Conservation (phyloP, 2,797 vertebrate species). For the Catharus ustulatus region DNA sequence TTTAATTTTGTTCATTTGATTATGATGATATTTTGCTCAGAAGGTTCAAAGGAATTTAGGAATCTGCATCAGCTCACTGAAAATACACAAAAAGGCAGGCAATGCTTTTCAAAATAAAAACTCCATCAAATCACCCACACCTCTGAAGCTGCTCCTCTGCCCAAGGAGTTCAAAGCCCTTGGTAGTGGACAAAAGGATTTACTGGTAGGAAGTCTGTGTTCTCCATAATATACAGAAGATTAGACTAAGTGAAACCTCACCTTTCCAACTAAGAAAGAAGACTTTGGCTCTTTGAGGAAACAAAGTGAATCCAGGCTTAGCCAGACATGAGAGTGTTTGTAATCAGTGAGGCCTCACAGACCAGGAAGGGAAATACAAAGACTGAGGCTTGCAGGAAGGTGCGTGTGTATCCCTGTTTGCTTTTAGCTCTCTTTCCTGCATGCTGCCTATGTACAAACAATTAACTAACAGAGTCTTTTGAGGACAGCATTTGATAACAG, state of each 20-base stretch:
- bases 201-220: neutral
- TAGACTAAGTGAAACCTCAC: neutral
- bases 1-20: neutral
- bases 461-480: neutral
- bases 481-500: neutral
- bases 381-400: neutral
- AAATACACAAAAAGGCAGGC: neutral
- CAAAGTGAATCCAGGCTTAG: neutral
- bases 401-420: accelerated
- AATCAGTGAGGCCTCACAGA: neutral
- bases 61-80: neutral
- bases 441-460: neutral
- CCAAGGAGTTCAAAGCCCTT: neutral
- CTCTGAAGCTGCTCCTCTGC: neutral
- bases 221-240: neutral
- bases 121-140: neutral
- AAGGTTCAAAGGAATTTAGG: neutral
- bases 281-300: neutral
- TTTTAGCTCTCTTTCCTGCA: neutral
- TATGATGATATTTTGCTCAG: neutral
- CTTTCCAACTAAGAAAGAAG: neutral
- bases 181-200: neutral
- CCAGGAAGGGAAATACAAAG: neutral
- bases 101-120: neutral
- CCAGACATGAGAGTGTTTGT: neutral